Base-by-base conservation (phyloP, 1,140 invertebrate species). In the silkworm (Bombyx mori) region DNA sequence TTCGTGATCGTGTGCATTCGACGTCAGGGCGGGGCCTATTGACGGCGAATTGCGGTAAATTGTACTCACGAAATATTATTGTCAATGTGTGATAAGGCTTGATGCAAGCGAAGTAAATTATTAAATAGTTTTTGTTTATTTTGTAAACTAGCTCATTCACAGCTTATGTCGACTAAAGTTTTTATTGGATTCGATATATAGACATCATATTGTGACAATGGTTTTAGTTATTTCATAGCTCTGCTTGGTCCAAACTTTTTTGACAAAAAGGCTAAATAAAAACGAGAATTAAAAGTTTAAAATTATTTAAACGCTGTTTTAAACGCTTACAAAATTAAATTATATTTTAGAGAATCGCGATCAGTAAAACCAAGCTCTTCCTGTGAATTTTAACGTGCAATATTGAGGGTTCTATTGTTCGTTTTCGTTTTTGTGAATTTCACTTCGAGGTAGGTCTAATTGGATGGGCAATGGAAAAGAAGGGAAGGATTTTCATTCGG, bases 331-430 rank as follows among this genome's bases (percentile, higher is more conserved):
- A 35, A 35, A 35, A 35, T 35, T 3, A 2, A 35, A 35, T 35
- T 35, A 35, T 35, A 35, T 35, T 35, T 35, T 35, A 35, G 3
- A 52, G 8, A 35, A 9, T 42, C 66, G 71, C 78, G 58, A 3
- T 6, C 42, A 73, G 35, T 70, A 7, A 6, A 35, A 64, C 69
- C 65, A 54, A 48, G 66, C 50, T 60, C 44, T 35, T 54, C 61
- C 57, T 69, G 65, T 73, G 71, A 75, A 76, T 78, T 83, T 83
- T 78, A 79, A 73, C 73, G 73, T 71, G 65, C 71, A 64, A 73
- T 79, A 80, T 78, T 65, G 74, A 71, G 70, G 70, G 65, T 68
- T 65, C 66, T 69, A 75, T 71, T 78, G 73, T 75, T 73, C 71
- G 68, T 79, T 78, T 68, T 35, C 2, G 26, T 35, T 74, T 79